Conservation (phyloP, 1,140 invertebrate genomes). For the Penaeus chinensis region DNA sequence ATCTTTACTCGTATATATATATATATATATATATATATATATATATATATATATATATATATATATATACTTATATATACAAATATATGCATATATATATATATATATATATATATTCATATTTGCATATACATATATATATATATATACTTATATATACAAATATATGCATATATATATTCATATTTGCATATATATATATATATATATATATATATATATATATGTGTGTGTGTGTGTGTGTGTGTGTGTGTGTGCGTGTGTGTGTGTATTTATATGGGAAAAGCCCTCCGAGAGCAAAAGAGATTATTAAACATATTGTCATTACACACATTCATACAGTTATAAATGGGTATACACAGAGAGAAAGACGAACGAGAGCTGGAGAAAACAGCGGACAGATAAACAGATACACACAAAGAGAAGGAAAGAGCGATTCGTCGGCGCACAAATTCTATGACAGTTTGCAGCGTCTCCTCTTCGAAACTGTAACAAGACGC, state of each 20-base stretch:
- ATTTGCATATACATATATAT: constrained; percentile 33
- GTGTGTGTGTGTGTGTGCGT: constrained; percentile 9
- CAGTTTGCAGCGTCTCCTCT: too few relatives aligned
- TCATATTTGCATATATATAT: constrained; percentile 32
- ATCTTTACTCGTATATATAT: constrained; percentile 20
- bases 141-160: constrained; percentile 35
- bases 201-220: constrained; percentile 29
- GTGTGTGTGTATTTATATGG: constrained; percentile 40
- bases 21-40: constrained; percentile 39
- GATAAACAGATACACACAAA: too few relatives aligned
- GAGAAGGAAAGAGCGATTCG: too few relatives aligned
- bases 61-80: constrained; percentile 36
- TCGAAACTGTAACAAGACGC: too few relatives aligned
- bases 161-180: constrained; percentile 42
- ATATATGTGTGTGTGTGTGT: constrained; percentile 14
- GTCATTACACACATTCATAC: constrained; percentile 25
- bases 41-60: constrained; percentile 42
- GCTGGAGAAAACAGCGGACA: too few relatives aligned
- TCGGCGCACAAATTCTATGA: too few relatives aligned
- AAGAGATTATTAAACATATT: constrained; percentile 31
- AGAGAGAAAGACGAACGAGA: neutral
- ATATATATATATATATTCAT: constrained; percentile 31
- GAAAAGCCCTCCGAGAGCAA: neutral
- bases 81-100: constrained; percentile 34
- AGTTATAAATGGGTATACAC: neutral